Evolutionary conservation across 2,797 vertebrate species (phyloP), one percentile per base, ranked within the genome.

Genomic region (Spheniscus humboldti): DNA sequence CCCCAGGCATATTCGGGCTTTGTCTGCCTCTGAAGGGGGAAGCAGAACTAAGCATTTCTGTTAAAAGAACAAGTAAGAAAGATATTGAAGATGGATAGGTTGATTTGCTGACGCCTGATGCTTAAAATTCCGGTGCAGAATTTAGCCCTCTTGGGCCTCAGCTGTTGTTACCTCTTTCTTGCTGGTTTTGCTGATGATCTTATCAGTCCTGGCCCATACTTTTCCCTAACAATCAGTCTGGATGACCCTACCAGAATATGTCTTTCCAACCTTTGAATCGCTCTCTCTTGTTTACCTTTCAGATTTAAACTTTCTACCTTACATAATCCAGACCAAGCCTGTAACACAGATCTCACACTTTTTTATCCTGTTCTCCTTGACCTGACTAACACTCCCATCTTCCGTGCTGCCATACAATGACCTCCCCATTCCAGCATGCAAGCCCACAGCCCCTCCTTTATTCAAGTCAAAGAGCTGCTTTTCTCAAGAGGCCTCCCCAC

Each of bases 401-500:
- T 94, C 93, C 2, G 0, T 2, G 6, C 90, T 95, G 95, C 92
- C 0, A 0, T 94, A 83, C 96, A 96, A 96, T 95, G 95, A 95
- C 96, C 95, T 97, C 90, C 88, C 94, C 94, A 80, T 97, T 96
- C 84, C 93, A 93, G 92, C 81, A 12, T 63, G 86, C 84, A 60
- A 78, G 45, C 93, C 92, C 93, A 52, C 81, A 62, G 92, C 92
- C 94, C 96, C 94, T 92, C 94, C 93, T 95, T 97, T 95, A 97
- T 96, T 97, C 93, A 48, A 97, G 95, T 94, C 96, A 97, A 96
- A 96, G 96, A 96, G 86, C 92, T 93, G 93, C 95, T 97, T 96
- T 97, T 96, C 95, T 96, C 94, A 96, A 95, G 97, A 96, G 97
- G 95, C 96, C 97, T 96, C 95, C 97, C 95, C 96, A 94, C 84